Evolutionary conservation across 2,113 vertebrate genomes (phyloP).

Genomic region (Corydoras sp.): DNA sequence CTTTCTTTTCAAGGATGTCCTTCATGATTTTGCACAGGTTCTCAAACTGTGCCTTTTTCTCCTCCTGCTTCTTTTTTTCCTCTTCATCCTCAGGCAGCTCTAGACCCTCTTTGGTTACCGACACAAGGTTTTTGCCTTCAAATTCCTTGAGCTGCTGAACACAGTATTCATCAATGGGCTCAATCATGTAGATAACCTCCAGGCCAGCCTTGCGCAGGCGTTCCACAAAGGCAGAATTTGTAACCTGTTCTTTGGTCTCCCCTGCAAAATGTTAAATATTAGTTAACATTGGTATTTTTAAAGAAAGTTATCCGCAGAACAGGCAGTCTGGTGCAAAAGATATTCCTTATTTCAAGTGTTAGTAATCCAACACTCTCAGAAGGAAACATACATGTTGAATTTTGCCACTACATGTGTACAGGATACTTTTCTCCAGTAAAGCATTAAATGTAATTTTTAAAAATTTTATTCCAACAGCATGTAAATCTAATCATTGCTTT

Average conservation of each 20-base stretch:
- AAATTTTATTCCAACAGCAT: no score
- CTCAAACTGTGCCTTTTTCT: constrained; percentile 69
- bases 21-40: constrained; percentile 77
- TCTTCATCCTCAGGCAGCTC: constrained; percentile 75
- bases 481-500: no score
- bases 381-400: no score
- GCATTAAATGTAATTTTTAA: no score
- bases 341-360: no score
- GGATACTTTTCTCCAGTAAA: no score
- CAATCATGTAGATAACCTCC: constrained; percentile 77
- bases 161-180: constrained; percentile 76
- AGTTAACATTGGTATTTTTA: background rate
- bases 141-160: constrained; percentile 76
- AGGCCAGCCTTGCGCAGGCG: constrained; percentile 69
- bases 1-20: constrained; percentile 75
- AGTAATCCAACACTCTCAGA: no score
- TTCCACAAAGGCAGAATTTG: constrained; percentile 75
- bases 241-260: constrained; percentile 74
- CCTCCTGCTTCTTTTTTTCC: constrained; percentile 70
- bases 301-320: background rate
- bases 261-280: constrained; percentile 48
- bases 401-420: no score
- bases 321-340: background rate
- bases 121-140: constrained; percentile 71
- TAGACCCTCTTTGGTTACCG: constrained; percentile 75